Percentiles rank a stretch among this genome's conserved stretches.
These are phyloP conservation scores for Cephonodes hylas DNA, from an alignment of 2,888 invertebrate species.

Conservation along the genomic window DNA sequence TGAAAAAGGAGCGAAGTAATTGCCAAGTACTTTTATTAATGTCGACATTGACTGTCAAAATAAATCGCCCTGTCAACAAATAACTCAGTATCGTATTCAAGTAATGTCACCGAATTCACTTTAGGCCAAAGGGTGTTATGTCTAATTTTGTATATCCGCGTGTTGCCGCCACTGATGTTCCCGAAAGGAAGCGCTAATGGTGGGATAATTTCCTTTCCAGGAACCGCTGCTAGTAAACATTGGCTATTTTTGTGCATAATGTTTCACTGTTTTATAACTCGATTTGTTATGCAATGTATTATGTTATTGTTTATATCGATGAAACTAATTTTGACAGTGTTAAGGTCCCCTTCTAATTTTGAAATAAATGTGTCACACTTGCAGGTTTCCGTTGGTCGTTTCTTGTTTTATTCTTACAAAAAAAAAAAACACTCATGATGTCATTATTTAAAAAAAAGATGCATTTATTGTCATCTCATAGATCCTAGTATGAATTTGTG, in stretches of 20 bases:
- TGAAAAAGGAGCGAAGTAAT: too few species aligned
- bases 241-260: slow-evolving; percentile 37
- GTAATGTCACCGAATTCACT: not conserved
- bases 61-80: not conserved
- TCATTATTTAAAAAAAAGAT: too few species aligned
- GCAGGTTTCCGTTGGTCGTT: too few species aligned
- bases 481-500: too few species aligned
- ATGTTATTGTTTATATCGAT: not conserved
- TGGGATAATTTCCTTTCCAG: slow-evolving; percentile 52
- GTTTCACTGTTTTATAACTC: not conserved
- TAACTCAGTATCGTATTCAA: not conserved
- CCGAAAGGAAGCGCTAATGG: slow-evolving; percentile 54
- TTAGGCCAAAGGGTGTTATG: slow-evolving; percentile 10
- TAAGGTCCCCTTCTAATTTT: too few species aligned
- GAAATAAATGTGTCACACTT: too few species aligned
- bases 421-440: too few species aligned
- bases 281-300: slow-evolving; percentile 21
- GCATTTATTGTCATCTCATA: too few species aligned
- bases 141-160: slow-evolving; percentile 50
- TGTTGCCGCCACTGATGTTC: slow-evolving; percentile 49
- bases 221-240: slow-evolving; percentile 39
- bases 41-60: too few species aligned
- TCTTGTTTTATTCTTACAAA: too few species aligned
- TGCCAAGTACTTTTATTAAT: too few species aligned
- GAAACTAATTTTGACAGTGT: not conserved